Evolutionary conservation across 2,113 vertebrate genomes (phyloP), one percentile per base, ranked within the genome.

Genomic region (Tapirus terrestris): DNA sequence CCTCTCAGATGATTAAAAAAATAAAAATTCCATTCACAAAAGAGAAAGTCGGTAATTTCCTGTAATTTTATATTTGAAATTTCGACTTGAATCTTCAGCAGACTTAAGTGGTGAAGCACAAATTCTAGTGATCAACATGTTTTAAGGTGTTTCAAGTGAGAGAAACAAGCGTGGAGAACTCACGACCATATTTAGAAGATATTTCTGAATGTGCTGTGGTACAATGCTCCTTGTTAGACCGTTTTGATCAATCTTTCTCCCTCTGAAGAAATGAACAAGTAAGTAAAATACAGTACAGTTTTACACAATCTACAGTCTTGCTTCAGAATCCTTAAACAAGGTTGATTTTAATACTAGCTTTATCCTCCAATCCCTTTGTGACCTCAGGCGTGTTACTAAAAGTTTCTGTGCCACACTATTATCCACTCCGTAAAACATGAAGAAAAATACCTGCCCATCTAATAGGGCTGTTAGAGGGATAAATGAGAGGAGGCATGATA

Each of bases 11-110:
- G 81, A 85, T 95, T 56, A 36, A 73, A 76, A 87, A 89, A 72
- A 68, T 83, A 51, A 67, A 85, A 94, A 95, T 94, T 96, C 89
- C 56, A 81, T 87, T 97, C 88, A 94, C 83, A 93, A 94, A 97
- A 81, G 61, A 97, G 58, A 97, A 96, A 96, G 79, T 56, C 60
- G 70, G n/a, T 90, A 80, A 95, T 96, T 96, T 97, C 97, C 87
- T 95, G 61, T 93, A 95, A 96, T 91, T 95, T 96, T 93, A 79
- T 48, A 93, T 70, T 87, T 96, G 95, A 75, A 95, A 93, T 68
- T 96, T 97, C 82, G 88, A 75, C 51, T 88, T 88, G 39, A 95
- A 81, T 88, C 39, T 88, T 82, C 18, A 61, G 80, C 75, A 60
- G 31, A 87, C 25, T 80, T 56, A 91, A 86, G 76, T 94, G 61